Percentiles rank a stretch among this genome's conserved stretches.
Evolutionary conservation across 2,888 invertebrate genomes (phyloP).

Genomic region (Temnothorax ravouxi): DNA sequence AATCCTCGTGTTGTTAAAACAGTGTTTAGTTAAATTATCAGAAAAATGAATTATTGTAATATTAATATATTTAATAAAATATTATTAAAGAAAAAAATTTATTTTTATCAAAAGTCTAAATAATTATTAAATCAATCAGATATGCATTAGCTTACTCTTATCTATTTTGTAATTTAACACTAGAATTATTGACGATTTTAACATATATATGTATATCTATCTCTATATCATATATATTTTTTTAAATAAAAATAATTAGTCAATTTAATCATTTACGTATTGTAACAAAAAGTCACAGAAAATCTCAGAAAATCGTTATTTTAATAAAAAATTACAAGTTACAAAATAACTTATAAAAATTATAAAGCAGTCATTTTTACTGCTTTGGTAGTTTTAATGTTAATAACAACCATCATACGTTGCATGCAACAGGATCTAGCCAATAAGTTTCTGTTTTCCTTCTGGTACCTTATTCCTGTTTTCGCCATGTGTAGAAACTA

Average conservation of each 20-base stretch:
- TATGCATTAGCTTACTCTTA: not conserved
- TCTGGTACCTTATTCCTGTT: not conserved
- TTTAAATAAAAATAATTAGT: not conserved
- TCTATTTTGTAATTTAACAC: not conserved
- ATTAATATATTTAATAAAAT: not conserved
- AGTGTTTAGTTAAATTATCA: not conserved
- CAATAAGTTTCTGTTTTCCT: slow-evolving; percentile 10
- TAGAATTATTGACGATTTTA: not conserved
- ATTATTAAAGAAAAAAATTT: not conserved
- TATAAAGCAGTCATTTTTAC: not conserved
- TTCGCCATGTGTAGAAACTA: not conserved
- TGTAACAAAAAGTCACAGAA: not conserved
- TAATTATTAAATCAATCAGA: not conserved
- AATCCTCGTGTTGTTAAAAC: not conserved
- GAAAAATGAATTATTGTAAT: slow-evolving; percentile 11
- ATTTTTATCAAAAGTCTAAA: not conserved
- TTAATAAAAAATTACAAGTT: not conserved
- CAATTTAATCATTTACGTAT: not conserved
- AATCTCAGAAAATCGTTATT: not conserved
- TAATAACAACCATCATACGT: slow-evolving; percentile 1
- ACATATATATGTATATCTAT: not conserved
- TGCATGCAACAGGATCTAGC: not conserved
- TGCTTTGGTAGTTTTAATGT: not conserved
- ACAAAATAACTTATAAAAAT: not conserved
- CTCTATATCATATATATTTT: not conserved